A percentile compares a stretch with the other conserved stretches of the same genome.
Conservation (phyloP, 2,113 vertebrate genomes). For the Physeter macrocephalus region DNA sequence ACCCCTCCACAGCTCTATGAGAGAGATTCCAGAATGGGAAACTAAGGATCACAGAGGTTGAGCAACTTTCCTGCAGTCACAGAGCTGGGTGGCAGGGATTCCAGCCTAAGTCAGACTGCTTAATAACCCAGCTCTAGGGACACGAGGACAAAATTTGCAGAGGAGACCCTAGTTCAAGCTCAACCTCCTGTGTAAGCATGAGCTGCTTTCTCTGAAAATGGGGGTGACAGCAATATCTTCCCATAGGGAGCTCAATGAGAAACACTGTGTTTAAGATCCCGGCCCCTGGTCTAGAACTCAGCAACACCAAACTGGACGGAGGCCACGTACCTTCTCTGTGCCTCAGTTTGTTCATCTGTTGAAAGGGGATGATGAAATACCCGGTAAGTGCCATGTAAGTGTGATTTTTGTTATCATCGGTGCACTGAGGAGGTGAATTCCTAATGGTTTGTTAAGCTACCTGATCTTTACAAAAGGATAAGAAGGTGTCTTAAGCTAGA, state of each 20-base stretch:
- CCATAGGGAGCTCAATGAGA: background rate
- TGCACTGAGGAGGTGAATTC: rapidly evolving
- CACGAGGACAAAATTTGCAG: rapidly evolving
- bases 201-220: background rate
- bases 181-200: background rate
- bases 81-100: background rate
- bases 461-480: background rate
- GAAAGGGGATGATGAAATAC: background rate
- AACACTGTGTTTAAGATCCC: rapidly evolving
- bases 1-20: background rate
- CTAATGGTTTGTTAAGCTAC: background rate
- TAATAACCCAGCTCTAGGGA: background rate
- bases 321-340: background rate
- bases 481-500: too few species aligned
- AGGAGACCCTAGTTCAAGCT: background rate
- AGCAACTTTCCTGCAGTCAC: background rate
- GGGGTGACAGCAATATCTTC: background rate
- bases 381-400: background rate
- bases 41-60: background rate
- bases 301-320: background rate
- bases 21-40: background rate
- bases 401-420: background rate
- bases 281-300: background rate
- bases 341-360: background rate
- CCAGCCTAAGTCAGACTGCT: background rate